Evolutionary conservation across 2,113 vertebrate species (phyloP), one percentile per base, ranked within the genome.

Genomic region (Neolamprologus hecqui): DNA sequence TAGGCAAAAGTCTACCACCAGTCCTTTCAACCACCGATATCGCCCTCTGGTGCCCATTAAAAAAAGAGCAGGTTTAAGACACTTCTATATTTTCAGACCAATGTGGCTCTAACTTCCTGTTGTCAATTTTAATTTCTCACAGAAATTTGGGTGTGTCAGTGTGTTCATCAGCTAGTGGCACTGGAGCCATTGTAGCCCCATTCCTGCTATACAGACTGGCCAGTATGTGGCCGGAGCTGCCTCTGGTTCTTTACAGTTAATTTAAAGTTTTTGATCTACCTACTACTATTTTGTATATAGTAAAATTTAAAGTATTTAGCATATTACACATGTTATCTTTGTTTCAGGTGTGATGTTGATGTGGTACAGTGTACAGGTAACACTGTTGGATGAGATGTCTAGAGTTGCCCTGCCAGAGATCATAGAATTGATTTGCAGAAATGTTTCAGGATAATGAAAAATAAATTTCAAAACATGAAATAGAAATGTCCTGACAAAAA

Each of bases 391-490:
- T 28, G 88, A 91, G 73, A 91, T 85, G 85, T 89, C 4, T 1
- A 33, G 49, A 57, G 81, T 91, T 11, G 54, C 47, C 8, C 63
- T 89, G 31, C 88, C 90, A 7, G 90, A 89, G 31, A 90, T 86
- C 11, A n/a, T 79, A 7, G 81, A 86, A 7, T 7, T 37, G 11
- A 42, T 55, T 17, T 19, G 10, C 26, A 49, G 23, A 49, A 49
- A 17, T 49, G 11, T 23, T 58, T 68, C 10, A 68, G 19, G 15
- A 60, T 35, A 33, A 51, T 17, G 6, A 65, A 65, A 55, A 28
- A 49, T 33, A 51, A 13, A 77, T 19, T 51, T 49, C 28, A 40
- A 63, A 28, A 42, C 37, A 81, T 17, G 7, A 82, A 51, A 47
- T 17, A 79, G 21, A 58, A 53, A 79, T 13, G 26, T 13, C 3